These are phyloP conservation scores for Andrena camellia DNA, from an alignment of 2,888 invertebrate genomes.

Conservation along the genomic window DNA sequence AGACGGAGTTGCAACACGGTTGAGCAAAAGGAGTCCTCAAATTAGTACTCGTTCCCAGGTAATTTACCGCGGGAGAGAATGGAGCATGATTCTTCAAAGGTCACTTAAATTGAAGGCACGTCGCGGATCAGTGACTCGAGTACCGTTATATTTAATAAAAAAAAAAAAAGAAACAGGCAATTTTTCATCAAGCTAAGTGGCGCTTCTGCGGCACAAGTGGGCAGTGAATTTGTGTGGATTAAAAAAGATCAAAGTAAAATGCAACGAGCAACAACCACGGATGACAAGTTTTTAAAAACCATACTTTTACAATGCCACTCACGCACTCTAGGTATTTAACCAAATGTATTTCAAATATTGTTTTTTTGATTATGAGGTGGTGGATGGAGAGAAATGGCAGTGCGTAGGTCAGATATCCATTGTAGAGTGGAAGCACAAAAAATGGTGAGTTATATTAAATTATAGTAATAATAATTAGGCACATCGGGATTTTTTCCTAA, in stretches of 20 bases:
- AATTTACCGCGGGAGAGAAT: conserved; percentile 27
- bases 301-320: neutral
- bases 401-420: too few relatives aligned
- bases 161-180: neutral
- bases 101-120: conserved; percentile 1
- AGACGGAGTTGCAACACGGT: conserved; percentile 3
- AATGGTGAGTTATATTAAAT: too few relatives aligned
- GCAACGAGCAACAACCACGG: conserved; percentile 15
- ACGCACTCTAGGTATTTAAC: neutral
- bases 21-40: conserved; percentile 18
- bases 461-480: too few relatives aligned
- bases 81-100: neutral
- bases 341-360: too few relatives aligned
- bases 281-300: neutral
- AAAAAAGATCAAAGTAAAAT: neutral
- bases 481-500: too few relatives aligned
- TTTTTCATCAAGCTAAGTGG: conserved; percentile 40
- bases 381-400: too few relatives aligned
- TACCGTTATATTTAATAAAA: neutral
- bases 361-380: too few relatives aligned
- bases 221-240: conserved; percentile 8
- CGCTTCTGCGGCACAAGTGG: neutral
- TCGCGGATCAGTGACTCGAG: conserved; percentile 9
- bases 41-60: conserved; percentile 38
- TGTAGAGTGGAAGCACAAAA: too few relatives aligned